Base-by-base conservation (phyloP, 2,888 invertebrate genomes). In the Mactromeris polynyma region DNA sequence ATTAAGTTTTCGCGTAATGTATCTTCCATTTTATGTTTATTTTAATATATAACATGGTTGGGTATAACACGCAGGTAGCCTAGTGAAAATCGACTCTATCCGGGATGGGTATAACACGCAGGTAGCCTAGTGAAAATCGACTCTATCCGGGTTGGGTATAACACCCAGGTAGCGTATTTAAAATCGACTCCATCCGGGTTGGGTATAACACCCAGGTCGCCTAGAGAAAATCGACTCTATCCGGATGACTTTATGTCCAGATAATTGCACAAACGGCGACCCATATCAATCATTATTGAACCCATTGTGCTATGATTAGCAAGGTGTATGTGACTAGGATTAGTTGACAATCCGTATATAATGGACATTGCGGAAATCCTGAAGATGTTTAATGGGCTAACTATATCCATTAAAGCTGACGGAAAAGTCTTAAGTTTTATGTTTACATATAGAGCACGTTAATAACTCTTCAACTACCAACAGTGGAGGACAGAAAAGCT, bases 371-470 rank as follows among this genome's bases (percentile, higher is more conserved):
- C 73, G 73, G 83, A 77, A 83, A 46, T 73, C 17, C 69, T 73
- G 26, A 73, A 73, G 31, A 73, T 73, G 33, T 33, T 36, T 73
- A 73, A 73, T 73, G 33, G 31, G 73, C 36, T 73, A 73, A 73
- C 33, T 17, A 73, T 33, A 73, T 33, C 73, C 73, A 73, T 73
- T 73, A 73, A 73, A 73, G 73, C 36, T 73, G 36, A 11, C 14
- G 73, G 73, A 73, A 33, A 73, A 33, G 31, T 33, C 73, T 73
- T 73, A 73, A 73, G 73, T 73, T 77, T 6, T 83, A 31, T 83
- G 83, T 83, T 83, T 46, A 83, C 83, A 83, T 46, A 46, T 31
- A 46, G 83, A 40, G 51, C 31, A 83, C 73, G 73, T 46, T 83
- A 83, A 77, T 69, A 26, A 73, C 14, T 46, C 31, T 31, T n/a